Conservation (phyloP, 2,113 vertebrate species). For the Corythornis madagascariensis region DNA sequence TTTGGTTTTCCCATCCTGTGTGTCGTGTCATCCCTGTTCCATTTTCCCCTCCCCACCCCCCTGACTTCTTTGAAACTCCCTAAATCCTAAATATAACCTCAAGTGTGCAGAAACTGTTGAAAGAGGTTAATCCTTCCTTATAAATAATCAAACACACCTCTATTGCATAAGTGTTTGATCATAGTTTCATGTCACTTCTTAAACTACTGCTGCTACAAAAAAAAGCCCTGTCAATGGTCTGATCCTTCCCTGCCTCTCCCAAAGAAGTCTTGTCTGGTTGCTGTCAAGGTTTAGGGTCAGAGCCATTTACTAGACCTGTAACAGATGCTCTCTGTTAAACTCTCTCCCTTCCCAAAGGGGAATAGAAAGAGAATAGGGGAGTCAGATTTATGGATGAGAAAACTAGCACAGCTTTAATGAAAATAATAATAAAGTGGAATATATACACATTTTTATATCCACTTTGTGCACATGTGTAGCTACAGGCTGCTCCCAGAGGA, state of each 20-base stretch:
- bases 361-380: too few species aligned
- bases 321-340: too few species aligned
- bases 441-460: too few species aligned
- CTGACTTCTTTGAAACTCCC: not conserved
- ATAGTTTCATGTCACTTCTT: not conserved
- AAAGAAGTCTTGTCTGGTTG: not conserved
- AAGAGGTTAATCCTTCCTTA: not conserved
- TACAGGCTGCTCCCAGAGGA: not conserved
- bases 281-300: too few species aligned
- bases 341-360: too few species aligned
- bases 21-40: too few species aligned
- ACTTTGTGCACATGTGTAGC: fast-evolving
- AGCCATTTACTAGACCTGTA: too few species aligned
- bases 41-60: too few species aligned
- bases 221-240: not conserved
- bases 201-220: not conserved
- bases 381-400: too few species aligned
- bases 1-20: not conserved
- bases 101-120: not conserved
- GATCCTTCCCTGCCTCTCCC: not conserved
- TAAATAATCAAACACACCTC: not conserved
- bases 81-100: not conserved
- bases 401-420: too few species aligned
- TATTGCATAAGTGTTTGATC: not conserved
- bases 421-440: too few species aligned